phyloP scores from a whole-genome alignment of 2,113 vertebrate species.

The Chaetodon auriga region DNA sequence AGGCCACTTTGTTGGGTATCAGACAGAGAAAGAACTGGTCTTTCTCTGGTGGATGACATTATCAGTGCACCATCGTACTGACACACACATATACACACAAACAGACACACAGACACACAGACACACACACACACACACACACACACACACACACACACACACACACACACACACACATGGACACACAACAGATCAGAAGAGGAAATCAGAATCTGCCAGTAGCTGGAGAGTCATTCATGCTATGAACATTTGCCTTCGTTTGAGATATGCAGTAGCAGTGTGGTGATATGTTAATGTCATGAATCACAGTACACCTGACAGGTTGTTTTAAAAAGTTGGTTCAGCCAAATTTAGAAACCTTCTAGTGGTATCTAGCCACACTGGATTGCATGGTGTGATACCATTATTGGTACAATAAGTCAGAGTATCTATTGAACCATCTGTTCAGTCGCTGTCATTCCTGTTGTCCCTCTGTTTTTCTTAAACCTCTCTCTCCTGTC shows the following conservation, averaged over 20 bases:
- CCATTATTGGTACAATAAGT: neutral
- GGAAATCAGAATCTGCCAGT: neutral
- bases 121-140: neutral
- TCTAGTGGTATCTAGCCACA: neutral
- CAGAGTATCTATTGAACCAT: neutral
- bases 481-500: slow-evolving; percentile 66
- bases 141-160: slow-evolving; percentile 1
- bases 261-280: neutral
- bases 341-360: neutral
- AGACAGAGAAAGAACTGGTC: slow-evolving; percentile 1
- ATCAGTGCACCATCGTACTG: neutral
- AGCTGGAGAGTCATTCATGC: neutral
- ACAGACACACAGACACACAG: neutral
- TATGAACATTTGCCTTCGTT: neutral
- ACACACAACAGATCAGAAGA: neutral
- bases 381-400: neutral
- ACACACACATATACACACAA: neutral
- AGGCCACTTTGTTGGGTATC: slow-evolving; percentile 20
- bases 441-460: neutral
- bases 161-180: neutral
- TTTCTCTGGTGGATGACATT: slow-evolving; percentile 7
- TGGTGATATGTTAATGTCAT: neutral
- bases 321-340: neutral
- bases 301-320: neutral
- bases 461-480: slow-evolving; percentile 28